Percentiles rank a stretch among this genome's conserved stretches.
phyloP scores from a whole-genome alignment of 2,113 vertebrate species.

The Tachysurus vachellii region DNA sequence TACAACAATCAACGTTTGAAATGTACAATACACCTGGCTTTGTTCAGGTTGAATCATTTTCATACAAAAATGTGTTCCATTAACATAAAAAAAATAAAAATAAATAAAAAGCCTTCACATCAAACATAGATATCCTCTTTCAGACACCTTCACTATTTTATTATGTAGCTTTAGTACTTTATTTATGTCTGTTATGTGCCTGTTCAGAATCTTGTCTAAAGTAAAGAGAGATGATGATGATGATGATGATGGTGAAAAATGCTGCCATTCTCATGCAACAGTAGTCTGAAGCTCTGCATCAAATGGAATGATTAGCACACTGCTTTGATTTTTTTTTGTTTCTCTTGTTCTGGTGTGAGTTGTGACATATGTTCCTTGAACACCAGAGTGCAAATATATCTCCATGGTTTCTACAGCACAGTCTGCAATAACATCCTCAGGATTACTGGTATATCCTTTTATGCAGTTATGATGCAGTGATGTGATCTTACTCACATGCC shows the following conservation, averaged over 20 bases:
- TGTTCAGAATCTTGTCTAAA: neutral
- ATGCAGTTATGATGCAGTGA: neutral
- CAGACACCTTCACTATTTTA: neutral
- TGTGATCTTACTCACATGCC: neutral
- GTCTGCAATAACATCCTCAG: neutral
- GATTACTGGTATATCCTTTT: neutral
- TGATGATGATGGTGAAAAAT: neutral
- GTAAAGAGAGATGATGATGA: too few relatives aligned
- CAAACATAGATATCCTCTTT: too few relatives aligned
- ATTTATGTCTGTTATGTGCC: too few relatives aligned
- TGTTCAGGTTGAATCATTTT: neutral
- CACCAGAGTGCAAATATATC: slow-evolving; percentile 6
- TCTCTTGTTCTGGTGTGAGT: neutral
- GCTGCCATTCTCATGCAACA: neutral
- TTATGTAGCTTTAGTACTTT: neutral
- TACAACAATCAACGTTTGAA: neutral
- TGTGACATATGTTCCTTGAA: neutral
- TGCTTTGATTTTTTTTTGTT: neutral
- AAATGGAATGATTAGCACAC: neutral
- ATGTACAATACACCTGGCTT: neutral
- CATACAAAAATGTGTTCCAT: neutral
- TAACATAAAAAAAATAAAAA: neutral
- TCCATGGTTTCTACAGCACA: neutral
- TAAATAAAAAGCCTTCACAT: neutral
- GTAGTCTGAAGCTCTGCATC: neutral